Evolutionary conservation across 2,797 vertebrate species (phyloP).

Genomic region (Microctenopoma stevenorrisi): DNA sequence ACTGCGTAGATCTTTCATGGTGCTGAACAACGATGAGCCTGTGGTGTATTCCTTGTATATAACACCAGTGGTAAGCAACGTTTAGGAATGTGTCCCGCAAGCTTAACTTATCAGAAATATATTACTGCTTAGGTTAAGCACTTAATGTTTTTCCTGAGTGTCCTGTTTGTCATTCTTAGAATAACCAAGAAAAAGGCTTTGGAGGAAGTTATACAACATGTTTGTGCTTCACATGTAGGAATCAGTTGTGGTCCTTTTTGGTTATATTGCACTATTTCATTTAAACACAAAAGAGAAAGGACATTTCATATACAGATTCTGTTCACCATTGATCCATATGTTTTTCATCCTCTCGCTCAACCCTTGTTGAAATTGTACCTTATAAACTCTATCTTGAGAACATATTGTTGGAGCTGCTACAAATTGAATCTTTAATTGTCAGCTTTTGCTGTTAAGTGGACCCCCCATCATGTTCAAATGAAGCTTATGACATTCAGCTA

Average conservation of each 20-base stretch:
- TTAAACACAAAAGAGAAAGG: background rate
- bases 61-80: conserved; percentile 2
- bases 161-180: background rate
- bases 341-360: conserved; percentile 16
- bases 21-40: conserved; percentile 21
- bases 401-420: conserved; percentile 18
- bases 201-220: background rate
- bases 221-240: background rate
- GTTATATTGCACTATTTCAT: background rate
- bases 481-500: conserved; percentile 80
- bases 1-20: background rate
- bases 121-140: conserved; percentile 1
- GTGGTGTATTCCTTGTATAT: conserved; percentile 20
- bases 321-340: conserved; percentile 12
- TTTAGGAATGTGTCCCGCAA: background rate
- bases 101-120: no score
- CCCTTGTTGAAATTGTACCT: conserved; percentile 15
- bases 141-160: background rate
- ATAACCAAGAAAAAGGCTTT: no score
- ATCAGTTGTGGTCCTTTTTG: background rate
- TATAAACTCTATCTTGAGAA: conserved; percentile 9
- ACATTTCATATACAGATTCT: conserved; percentile 7
- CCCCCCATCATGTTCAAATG: conserved; percentile 61
- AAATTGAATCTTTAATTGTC: conserved; percentile 64
- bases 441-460: conserved; percentile 61